These are phyloP conservation scores for Heteromyza rotundicornis DNA, from an alignment of 2,888 invertebrate species.

Conservation along the genomic window DNA sequence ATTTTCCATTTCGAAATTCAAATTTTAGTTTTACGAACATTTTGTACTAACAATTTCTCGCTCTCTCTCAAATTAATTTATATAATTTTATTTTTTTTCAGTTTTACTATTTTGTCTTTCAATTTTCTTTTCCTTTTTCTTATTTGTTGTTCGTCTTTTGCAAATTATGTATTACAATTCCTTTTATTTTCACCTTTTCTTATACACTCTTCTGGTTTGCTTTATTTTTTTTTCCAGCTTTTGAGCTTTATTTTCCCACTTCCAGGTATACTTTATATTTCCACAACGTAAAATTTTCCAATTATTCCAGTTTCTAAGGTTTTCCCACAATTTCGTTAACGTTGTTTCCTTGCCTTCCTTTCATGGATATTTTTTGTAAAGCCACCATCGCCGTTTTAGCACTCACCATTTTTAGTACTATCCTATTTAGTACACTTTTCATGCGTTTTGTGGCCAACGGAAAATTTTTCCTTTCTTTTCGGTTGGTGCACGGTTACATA, in stretches of 20 bases:
- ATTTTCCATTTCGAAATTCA: no score
- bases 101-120: no score
- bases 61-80: no score
- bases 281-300: background rate
- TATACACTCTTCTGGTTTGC: no score
- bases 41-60: no score
- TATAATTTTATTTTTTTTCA: no score
- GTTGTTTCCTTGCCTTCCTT: background rate
- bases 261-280: background rate
- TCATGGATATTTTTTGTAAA: background rate
- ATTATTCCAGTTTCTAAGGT: background rate
- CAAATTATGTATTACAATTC: no score
- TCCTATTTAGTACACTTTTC: conserved; percentile 1
- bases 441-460: background rate
- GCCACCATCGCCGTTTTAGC: no score
- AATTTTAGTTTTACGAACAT: no score
- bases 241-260: background rate
- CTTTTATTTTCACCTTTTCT: no score
- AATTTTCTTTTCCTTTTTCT: no score
- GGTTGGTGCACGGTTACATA: conserved; percentile 49
- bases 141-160: no score
- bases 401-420: background rate
- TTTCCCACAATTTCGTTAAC: background rate
- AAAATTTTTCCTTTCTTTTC: conserved; percentile 30
- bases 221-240: background rate